Percentiles rank a stretch among this genome's conserved stretches.
Conservation (phyloP, 92 coral and sea anemone species). For the Chrysogorgia sp. region DNA sequence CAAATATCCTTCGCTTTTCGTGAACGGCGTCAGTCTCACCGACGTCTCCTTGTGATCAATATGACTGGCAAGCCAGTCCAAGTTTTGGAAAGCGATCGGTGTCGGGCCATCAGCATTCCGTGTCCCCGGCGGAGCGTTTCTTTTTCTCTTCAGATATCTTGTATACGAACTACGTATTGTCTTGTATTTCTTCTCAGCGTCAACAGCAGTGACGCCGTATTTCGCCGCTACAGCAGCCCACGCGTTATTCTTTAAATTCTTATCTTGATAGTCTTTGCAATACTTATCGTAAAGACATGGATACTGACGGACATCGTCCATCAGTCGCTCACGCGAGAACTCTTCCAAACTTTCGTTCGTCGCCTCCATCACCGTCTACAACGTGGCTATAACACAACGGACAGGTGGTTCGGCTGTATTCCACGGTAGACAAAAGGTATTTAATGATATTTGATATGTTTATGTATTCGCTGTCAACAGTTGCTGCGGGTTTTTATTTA, state of each 20-base stretch:
- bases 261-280: slow-evolving; percentile 38
- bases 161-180: slow-evolving; percentile 41
- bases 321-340: slow-evolving; percentile 32
- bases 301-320: slow-evolving; percentile 48
- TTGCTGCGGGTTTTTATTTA: background rate
- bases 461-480: slow-evolving; percentile 3
- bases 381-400: background rate
- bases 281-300: slow-evolving; percentile 33
- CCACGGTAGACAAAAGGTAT: slow-evolving; percentile 17
- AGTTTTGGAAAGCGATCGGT: slow-evolving; percentile 25
- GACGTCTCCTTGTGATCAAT: slow-evolving; percentile 43
- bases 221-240: slow-evolving; percentile 40
- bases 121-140: slow-evolving; percentile 19
- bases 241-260: slow-evolving; percentile 26
- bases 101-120: slow-evolving; percentile 3
- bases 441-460: slow-evolving; percentile 3
- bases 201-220: slow-evolving; percentile 16
- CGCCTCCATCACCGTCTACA: background rate
- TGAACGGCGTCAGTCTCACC: background rate
- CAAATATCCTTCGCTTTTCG: background rate
- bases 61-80: slow-evolving; percentile 45
- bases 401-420: background rate
- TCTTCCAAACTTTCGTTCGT: slow-evolving; percentile 1
- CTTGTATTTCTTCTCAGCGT: slow-evolving; percentile 40
- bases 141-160: slow-evolving; percentile 26